A percentile compares a stretch with the other conserved stretches of the same genome.
Conservation (phyloP, 2,113 vertebrate genomes). For the Tetrao urogallus region DNA sequence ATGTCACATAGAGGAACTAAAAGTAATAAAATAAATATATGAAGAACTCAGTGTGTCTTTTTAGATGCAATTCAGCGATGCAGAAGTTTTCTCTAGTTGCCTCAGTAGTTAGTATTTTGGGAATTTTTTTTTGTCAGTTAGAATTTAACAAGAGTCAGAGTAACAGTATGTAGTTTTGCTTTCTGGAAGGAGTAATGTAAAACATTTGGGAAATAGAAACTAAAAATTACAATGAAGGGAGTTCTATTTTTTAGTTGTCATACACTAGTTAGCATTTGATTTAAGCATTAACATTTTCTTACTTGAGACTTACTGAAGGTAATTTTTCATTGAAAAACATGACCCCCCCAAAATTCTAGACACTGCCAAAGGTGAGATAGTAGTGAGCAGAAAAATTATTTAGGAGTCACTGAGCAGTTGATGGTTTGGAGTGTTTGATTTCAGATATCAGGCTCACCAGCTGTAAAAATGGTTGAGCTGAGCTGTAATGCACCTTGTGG, state of each 20-base stretch:
- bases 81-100: not conserved
- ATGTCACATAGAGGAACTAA: rapidly evolving
- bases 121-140: not conserved
- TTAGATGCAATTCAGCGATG: not conserved
- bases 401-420: not conserved
- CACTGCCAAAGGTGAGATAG: not conserved
- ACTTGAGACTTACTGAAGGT: not conserved
- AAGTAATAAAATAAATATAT: not conserved
- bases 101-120: not conserved
- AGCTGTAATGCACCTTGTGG: constrained; percentile 1
- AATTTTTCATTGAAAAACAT: not conserved
- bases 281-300: not conserved
- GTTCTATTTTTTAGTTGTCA: not conserved
- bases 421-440: not conserved
- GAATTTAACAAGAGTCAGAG: not conserved
- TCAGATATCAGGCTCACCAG: not conserved
- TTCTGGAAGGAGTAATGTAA: not conserved
- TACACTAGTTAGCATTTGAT: not conserved
- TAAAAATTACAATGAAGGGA: not conserved
- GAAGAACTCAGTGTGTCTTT: not conserved
- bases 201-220: not conserved
- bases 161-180: not conserved
- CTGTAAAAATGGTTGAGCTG: constrained; percentile 47
- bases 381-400: not conserved
- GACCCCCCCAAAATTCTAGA: not conserved